These are phyloP conservation scores for Luperina nickerlii DNA, from an alignment of 2,888 invertebrate species.

Conservation along the genomic window DNA sequence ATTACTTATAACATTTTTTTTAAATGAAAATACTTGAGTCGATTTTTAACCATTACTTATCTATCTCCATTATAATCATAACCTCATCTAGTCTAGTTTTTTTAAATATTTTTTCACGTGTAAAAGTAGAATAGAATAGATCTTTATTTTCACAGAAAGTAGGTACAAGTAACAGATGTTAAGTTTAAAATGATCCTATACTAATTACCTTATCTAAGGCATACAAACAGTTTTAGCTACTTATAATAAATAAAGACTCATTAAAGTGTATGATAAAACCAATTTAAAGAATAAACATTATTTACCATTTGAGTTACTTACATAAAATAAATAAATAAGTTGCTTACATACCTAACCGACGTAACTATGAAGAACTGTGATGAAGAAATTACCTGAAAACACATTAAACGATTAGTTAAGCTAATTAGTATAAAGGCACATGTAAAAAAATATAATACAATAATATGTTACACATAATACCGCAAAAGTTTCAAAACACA, in stretches of 20 bases:
- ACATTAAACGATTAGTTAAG: background rate
- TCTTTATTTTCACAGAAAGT: too few species aligned
- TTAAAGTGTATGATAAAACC: background rate
- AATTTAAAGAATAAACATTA: background rate
- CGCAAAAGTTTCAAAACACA: background rate
- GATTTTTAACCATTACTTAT: background rate
- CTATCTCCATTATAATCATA: too few species aligned
- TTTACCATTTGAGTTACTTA: background rate
- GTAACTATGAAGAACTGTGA: background rate
- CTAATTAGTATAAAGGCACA: too few species aligned
- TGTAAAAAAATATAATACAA: background rate
- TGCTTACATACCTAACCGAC: background rate
- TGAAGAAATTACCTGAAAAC: constrained; percentile 54
- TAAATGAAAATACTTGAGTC: background rate
- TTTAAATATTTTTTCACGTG: too few species aligned
- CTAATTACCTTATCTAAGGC: too few species aligned
- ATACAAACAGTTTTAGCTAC: too few species aligned
- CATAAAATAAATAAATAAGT: background rate
- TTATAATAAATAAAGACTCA: too few species aligned
- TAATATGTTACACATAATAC: background rate
- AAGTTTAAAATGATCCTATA: too few species aligned
- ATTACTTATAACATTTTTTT: background rate
- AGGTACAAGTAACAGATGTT: too few species aligned
- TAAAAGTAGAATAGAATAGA: too few species aligned
- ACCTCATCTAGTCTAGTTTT: too few species aligned